Percentiles rank a stretch among this genome's conserved stretches.
These are phyloP conservation scores for Standfussiana lucernea DNA, from an alignment of 2,888 invertebrate species.

Conservation along the genomic window DNA sequence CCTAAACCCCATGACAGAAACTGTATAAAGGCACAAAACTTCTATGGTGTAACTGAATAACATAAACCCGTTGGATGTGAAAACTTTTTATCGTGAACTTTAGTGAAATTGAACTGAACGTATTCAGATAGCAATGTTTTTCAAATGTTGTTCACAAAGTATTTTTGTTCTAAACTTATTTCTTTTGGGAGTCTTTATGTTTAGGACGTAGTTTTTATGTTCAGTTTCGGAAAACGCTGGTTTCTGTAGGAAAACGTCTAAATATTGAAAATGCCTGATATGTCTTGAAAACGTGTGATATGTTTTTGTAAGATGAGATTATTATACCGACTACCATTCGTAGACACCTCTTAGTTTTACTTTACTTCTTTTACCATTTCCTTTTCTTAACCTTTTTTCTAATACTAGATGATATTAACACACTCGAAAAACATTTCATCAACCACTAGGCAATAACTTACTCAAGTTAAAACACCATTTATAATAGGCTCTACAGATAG, in stretches of 20 bases:
- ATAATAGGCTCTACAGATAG: not conserved
- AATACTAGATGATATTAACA: not conserved
- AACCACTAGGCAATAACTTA: not conserved
- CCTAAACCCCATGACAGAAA: not conserved
- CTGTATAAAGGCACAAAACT: constrained; percentile 18
- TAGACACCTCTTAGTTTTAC: not conserved
- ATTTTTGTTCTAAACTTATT: constrained; percentile 58
- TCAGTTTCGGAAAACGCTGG: constrained; percentile 7
- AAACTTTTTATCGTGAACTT: constrained; percentile 65
- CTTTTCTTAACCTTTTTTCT: not conserved
- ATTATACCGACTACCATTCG: too few species aligned
- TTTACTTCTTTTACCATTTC: not conserved
- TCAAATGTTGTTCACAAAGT: constrained; percentile 59
- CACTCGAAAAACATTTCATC: not conserved
- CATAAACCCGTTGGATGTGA: constrained; percentile 58
- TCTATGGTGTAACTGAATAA: constrained; percentile 41
- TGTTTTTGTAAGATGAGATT: not conserved
- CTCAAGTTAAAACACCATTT: not conserved
- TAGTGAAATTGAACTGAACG: constrained; percentile 54
- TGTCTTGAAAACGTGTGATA: not conserved
- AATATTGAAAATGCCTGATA: not conserved
- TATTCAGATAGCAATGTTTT: constrained; percentile 54
- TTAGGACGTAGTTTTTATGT: constrained; percentile 21
- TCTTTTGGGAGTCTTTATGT: constrained; percentile 25
- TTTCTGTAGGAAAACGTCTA: not conserved